A percentile compares a stretch with the other conserved stretches of the same genome.
These are phyloP conservation scores for Lepidothrix coronata DNA, from an alignment of 2,113 vertebrate species.

Conservation along the genomic window DNA sequence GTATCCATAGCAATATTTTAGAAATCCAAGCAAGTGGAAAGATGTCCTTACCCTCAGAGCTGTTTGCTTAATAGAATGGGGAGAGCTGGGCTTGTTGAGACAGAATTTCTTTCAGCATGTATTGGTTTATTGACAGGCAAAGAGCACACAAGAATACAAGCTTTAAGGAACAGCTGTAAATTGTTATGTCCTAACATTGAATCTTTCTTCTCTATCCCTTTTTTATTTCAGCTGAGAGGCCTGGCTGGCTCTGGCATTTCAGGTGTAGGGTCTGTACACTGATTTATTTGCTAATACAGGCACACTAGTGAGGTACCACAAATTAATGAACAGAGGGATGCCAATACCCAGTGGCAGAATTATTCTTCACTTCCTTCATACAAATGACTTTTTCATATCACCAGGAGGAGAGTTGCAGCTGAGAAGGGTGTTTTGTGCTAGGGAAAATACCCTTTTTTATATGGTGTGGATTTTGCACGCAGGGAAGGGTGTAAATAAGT, in stretches of 20 bases:
- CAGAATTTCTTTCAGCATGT: not conserved
- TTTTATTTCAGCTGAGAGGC: not conserved
- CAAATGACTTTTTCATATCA: not conserved
- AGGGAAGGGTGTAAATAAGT: not conserved
- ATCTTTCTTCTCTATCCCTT: not conserved
- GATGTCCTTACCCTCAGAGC: not conserved
- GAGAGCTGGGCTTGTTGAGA: not conserved
- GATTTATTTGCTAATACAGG: not conserved
- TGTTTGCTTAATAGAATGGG: not conserved
- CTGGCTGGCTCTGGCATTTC: not conserved
- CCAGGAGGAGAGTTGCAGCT: not conserved
- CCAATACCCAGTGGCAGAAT: not conserved
- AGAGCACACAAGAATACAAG: not conserved
- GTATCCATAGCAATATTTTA: not conserved
- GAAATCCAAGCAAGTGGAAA: not conserved
- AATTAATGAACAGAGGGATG: not conserved
- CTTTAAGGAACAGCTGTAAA: not conserved
- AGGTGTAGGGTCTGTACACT: not conserved
- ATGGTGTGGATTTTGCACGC: fast-evolving
- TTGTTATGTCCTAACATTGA: not conserved
- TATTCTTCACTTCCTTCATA: not conserved
- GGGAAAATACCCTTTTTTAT: not conserved
- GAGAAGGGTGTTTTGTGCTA: not conserved
- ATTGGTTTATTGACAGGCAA: not conserved
- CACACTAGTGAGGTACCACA: not conserved